These are phyloP conservation scores for Cacajao melanocephalus DNA, from an alignment of 2,797 vertebrate genomes.

Conservation along the genomic window DNA sequence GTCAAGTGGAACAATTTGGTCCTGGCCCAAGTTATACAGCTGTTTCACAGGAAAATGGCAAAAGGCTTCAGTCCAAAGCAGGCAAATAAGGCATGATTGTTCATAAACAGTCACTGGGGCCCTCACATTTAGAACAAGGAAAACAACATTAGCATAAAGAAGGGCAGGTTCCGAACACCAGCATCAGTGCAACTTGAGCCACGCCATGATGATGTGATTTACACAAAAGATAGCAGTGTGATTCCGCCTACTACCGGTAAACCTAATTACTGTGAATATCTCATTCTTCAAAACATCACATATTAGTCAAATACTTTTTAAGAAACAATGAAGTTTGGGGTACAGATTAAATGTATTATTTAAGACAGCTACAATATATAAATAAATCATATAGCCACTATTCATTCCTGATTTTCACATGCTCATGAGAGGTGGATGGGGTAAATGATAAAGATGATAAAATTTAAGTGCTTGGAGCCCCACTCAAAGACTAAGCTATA, in stretches of 20 bases:
- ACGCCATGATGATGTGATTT: not conserved
- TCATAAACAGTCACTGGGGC: slow-evolving; percentile 34
- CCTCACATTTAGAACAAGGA: slow-evolving; percentile 62
- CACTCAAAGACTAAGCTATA: not conserved
- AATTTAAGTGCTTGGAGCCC: not conserved
- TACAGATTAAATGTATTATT: not conserved
- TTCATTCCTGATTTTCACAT: not conserved
- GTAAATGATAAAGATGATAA: not conserved
- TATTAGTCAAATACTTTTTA: not conserved
- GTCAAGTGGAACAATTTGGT: slow-evolving; percentile 66
- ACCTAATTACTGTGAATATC: not conserved
- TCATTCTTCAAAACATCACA: not conserved
- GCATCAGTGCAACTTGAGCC: not conserved
- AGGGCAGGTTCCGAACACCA: not conserved
- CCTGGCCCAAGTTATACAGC: slow-evolving; percentile 66
- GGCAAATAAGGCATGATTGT: slow-evolving; percentile 65
- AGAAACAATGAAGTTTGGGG: not conserved
- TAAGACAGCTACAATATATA: not conserved
- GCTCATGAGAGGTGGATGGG: not conserved
- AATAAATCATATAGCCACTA: not conserved
- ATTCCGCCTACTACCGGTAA: not conserved
- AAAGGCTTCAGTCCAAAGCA: slow-evolving; percentile 61
- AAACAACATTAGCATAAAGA: slow-evolving; percentile 35
- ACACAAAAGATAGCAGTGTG: not conserved
- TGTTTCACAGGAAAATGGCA: slow-evolving; percentile 68